These are phyloP conservation scores for Toxonevra muliebris DNA, from an alignment of 2,888 invertebrate species.

Conservation along the genomic window DNA sequence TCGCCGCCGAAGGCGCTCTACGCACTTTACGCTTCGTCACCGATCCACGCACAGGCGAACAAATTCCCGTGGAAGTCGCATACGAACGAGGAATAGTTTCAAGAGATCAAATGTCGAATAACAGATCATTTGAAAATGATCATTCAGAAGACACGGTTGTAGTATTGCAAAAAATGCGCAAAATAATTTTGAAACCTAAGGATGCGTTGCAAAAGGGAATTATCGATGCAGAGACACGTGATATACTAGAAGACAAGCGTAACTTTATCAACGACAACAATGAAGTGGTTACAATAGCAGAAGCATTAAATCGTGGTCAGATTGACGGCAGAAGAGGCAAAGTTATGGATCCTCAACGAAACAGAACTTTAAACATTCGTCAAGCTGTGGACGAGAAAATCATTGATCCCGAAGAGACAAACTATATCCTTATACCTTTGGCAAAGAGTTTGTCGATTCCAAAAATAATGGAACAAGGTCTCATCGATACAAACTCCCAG, in stretches of 20 bases:
- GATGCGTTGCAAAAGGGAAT: conserved; percentile 83
- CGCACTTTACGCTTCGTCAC: conserved; percentile 75
- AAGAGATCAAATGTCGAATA: conserved; percentile 58
- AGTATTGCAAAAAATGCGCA: conserved; percentile 81
- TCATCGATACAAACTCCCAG: conserved; percentile 76
- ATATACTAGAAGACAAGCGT: conserved; percentile 72
- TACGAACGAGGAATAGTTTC: conserved; percentile 77
- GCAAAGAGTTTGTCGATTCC: conserved; percentile 84
- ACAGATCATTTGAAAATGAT: conserved; percentile 64
- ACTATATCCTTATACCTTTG: conserved; percentile 80
- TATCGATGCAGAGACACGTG: conserved; percentile 79
- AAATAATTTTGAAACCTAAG: conserved; percentile 76
- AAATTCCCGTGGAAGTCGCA: conserved; percentile 82
- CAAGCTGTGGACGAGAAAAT: conserved; percentile 87
- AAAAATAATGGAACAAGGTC: conserved; percentile 85
- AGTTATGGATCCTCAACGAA: conserved; percentile 84
- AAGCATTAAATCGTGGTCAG: conserved; percentile 76
- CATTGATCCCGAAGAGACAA: conserved; percentile 78
- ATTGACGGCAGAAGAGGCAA: conserved; percentile 79
- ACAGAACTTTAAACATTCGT: conserved; percentile 80
- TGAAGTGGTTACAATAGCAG: conserved; percentile 74
- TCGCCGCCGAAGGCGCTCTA: conserved; percentile 75
- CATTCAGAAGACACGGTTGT: conserved; percentile 74
- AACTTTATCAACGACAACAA: conserved; percentile 70
- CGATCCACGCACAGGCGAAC: conserved; percentile 84